Evolutionary conservation across 2,797 vertebrate species (phyloP).

Genomic region (Typhlichthys eigenmanni): DNA sequence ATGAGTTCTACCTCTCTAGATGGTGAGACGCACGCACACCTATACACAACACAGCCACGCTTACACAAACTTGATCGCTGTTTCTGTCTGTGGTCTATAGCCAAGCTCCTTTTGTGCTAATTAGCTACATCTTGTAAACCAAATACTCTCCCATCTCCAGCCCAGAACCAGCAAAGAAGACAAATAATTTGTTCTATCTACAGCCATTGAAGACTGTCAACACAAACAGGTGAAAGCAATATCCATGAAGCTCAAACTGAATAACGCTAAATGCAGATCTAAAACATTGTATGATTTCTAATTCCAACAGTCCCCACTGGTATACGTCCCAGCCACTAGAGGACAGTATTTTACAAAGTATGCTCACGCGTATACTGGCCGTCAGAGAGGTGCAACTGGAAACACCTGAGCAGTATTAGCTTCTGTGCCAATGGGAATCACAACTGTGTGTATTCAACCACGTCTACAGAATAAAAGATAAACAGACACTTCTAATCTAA

Average conservation of each 20-base stretch:
- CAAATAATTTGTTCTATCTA: constrained; percentile 89
- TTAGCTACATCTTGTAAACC: too few relatives aligned
- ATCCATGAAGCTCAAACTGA: not conserved
- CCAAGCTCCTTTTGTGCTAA: too few relatives aligned
- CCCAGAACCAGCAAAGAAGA: constrained; percentile 88
- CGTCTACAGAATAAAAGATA: not conserved
- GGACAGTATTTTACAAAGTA: constrained; percentile 87
- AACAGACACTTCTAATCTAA: not conserved
- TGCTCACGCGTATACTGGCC: constrained; percentile 91
- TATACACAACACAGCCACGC: not conserved
- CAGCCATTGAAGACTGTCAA: constrained; percentile 83
- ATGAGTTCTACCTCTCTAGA: constrained; percentile 96
- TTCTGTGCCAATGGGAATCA: constrained; percentile 33
- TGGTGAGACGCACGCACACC: constrained; percentile 79
- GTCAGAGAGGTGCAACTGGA: constrained; percentile 86
- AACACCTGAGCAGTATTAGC: constrained; percentile 25
- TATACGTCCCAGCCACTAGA: constrained; percentile 89
- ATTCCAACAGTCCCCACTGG: constrained; percentile 88
- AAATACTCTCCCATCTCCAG: constrained; percentile 64
- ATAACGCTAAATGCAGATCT: not conserved
- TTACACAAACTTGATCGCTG: not conserved
- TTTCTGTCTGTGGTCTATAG: not conserved
- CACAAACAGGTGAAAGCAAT: constrained; percentile 60
- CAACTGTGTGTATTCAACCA: not conserved
- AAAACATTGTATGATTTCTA: constrained; percentile 51